These are phyloP conservation scores for Sturmia bella DNA, from an alignment of 2,888 invertebrate genomes.

Conservation along the genomic window DNA sequence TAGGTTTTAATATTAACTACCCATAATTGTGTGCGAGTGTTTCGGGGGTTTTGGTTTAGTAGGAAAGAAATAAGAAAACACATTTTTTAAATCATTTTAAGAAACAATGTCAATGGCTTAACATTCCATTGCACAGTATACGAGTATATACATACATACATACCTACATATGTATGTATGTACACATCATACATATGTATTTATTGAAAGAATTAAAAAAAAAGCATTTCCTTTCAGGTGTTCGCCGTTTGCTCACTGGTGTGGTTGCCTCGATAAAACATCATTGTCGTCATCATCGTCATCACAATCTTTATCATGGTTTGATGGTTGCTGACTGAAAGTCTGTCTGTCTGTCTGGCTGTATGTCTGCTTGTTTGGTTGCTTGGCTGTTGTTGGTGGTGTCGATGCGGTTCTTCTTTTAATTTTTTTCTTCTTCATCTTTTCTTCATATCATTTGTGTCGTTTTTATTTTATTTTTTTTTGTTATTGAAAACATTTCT, in stretches of 20 bases:
- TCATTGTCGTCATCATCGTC: constrained; percentile 63
- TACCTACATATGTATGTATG: background rate
- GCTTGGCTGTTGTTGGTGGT: constrained; percentile 46
- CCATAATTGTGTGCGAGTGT: background rate
- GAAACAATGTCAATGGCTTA: constrained; percentile 70
- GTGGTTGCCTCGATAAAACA: constrained; percentile 67
- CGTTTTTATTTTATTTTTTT: constrained; percentile 28
- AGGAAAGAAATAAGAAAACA: constrained; percentile 10
- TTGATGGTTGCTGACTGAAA: constrained; percentile 19
- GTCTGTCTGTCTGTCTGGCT: background rate
- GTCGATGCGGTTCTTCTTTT: constrained; percentile 62
- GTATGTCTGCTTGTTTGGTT: constrained; percentile 24
- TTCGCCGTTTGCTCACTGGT: constrained; percentile 60
- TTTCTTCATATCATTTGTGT: constrained; percentile 27
- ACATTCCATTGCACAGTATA: constrained; percentile 64
- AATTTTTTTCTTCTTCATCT: constrained; percentile 31
- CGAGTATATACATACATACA: background rate
- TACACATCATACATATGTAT: background rate
- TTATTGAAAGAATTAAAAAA: constrained; percentile 39
- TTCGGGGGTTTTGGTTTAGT: constrained; percentile 1
- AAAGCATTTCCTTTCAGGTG: constrained; percentile 71
- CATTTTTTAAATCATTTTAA: constrained; percentile 65
- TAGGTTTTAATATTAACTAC: constrained; percentile 14
- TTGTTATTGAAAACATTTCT: constrained; percentile 57
- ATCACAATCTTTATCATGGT: constrained; percentile 47